Evolutionary conservation across 2,888 invertebrate species (phyloP).

Genomic region (Drosophila nr. fundita): DNA sequence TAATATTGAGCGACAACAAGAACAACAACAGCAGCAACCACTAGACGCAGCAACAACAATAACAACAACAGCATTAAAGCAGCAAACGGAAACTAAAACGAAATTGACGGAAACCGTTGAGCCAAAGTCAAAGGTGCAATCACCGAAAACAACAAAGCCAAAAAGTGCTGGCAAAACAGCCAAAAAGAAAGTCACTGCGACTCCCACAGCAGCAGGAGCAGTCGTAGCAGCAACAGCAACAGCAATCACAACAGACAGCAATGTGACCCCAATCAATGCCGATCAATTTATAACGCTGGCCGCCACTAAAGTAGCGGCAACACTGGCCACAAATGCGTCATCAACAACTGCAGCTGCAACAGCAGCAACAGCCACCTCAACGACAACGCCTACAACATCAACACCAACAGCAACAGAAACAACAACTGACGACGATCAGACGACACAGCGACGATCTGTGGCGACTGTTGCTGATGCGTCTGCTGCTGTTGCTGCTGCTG

Average conservation of each 20-base stretch:
- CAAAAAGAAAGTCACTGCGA: slow-evolving; percentile 59
- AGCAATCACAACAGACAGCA: slow-evolving; percentile 60
- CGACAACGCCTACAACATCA: slow-evolving; percentile 34
- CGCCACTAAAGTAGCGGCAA: slow-evolving; percentile 69
- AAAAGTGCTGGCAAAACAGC: slow-evolving; percentile 63
- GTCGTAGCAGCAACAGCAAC: slow-evolving; percentile 26
- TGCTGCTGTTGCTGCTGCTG: slow-evolving; percentile 26
- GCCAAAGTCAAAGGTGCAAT: slow-evolving; percentile 78
- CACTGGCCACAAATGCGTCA: slow-evolving; percentile 45
- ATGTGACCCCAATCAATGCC: slow-evolving; percentile 82
- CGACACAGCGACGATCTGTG: slow-evolving; percentile 29
- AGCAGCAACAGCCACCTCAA: slow-evolving; percentile 40
- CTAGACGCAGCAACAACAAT: slow-evolving; percentile 47
- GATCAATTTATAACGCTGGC: slow-evolving; percentile 81
- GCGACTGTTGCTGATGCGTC: slow-evolving; percentile 19
- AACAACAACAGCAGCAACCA: slow-evolving; percentile 49
- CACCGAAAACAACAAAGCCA: slow-evolving; percentile 66
- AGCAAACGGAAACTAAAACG: slow-evolving; percentile 72
- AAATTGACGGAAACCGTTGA: slow-evolving; percentile 70
- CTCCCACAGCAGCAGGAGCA: slow-evolving; percentile 35
- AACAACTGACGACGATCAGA: slow-evolving; percentile 36
- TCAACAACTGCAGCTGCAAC: slow-evolving; percentile 35
- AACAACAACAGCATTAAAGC: slow-evolving; percentile 58
- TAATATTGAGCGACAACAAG: slow-evolving; percentile 59
- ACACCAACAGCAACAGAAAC: slow-evolving; percentile 32